phyloP scores from a whole-genome alignment of 2,888 invertebrate species.

The Agonopterix heracliana region DNA sequence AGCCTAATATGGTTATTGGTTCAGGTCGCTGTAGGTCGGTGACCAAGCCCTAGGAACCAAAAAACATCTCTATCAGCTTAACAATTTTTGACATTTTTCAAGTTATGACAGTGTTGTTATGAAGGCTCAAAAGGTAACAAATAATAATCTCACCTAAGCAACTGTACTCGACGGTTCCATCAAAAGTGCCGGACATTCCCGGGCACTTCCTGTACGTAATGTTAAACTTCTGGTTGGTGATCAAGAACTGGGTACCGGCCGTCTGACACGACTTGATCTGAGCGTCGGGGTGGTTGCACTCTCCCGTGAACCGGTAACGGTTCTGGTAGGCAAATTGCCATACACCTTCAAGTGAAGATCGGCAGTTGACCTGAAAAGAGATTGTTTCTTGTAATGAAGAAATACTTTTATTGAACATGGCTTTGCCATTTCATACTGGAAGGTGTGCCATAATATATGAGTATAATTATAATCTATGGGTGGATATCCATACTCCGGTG shows the following conservation, averaged over 20 bases:
- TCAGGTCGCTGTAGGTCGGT: no score
- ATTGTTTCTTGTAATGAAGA: not conserved
- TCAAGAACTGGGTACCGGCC: slow-evolving; percentile 95
- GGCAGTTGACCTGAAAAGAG: slow-evolving; percentile 84
- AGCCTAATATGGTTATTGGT: no score
- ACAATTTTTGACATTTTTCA: no score
- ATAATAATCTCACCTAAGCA: slow-evolving; percentile 79
- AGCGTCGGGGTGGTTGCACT: slow-evolving; percentile 92
- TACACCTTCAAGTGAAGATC: slow-evolving; percentile 95
- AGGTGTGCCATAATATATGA: no score
- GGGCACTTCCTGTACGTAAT: slow-evolving; percentile 94
- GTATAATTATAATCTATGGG: no score
- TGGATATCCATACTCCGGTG: no score
- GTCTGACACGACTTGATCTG: slow-evolving; percentile 96
- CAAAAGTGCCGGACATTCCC: slow-evolving; percentile 93
- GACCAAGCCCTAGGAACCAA: no score
- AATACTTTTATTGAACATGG: slow-evolving; percentile 2
- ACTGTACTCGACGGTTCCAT: slow-evolving; percentile 94
- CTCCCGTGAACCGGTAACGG: slow-evolving; percentile 92
- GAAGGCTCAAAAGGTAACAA: no score
- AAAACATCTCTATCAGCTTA: no score
- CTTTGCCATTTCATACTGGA: not conserved
- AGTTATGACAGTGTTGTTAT: no score
- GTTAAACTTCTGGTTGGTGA: slow-evolving; percentile 97
- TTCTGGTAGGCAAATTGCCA: slow-evolving; percentile 97